Evolutionary conservation across 2,113 vertebrate species (phyloP), one percentile per base, ranked within the genome.

Genomic region (Nycticorax nycticorax): DNA sequence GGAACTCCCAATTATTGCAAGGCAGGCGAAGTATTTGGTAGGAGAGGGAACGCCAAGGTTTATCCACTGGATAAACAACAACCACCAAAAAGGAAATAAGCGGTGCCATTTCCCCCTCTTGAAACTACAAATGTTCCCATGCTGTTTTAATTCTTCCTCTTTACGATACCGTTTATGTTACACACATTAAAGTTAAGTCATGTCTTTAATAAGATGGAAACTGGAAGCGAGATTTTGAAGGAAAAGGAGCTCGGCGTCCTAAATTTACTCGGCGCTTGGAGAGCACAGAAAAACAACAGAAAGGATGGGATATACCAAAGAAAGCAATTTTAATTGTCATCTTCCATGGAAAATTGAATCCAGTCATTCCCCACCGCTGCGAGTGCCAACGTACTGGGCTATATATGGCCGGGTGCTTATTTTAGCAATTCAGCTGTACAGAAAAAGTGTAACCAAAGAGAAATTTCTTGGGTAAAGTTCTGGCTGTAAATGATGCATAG

Each of bases 151-250:
- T 98, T 98, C 98, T 95, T 97, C 96, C 92, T 94, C 96, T 98
- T 98, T 98, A 98, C 45, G 95, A 97, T 97, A 72, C 95, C 94
- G 97, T 98, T 98, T 98, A 98, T 97, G 98, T 98, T 98, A 98
- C 96, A 98, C 96, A 97, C 98, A 98, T 98, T 98, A 98, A 98
- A 98, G 98, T 98, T 98, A 96, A 98, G 97, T 97, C 97, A 97
- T 98, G 97, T 97, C 97, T 98, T 98, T 97, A 98, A 97, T 97
- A 97, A 97, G 97, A 98, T 98, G 97, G 98, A 98, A 98, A 97
- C 97, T 98, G 96, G 97, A 98, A 98, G 98, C 96, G 97, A 98
- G 97, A 97, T 98, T 96, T 97, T 96, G 95, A 97, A 97, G 96
- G 88, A 94, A 96, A 95, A 95, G 94, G 91, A 97, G 96, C 93